These are phyloP conservation scores for Pristis pectinata DNA, from an alignment of 2,797 vertebrate genomes.

Conservation along the genomic window DNA sequence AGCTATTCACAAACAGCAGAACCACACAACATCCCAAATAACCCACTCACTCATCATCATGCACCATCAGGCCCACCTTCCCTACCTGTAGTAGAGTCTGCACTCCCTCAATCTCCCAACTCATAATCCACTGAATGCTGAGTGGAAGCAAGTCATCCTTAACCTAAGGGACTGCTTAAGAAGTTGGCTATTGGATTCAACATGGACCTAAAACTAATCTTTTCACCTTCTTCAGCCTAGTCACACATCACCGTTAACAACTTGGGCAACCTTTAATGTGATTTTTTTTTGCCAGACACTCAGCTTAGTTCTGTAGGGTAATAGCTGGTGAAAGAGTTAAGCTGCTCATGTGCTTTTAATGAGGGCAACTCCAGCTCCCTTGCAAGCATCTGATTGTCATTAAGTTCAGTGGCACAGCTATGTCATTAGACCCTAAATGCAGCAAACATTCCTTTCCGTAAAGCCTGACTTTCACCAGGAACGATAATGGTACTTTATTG, in stretches of 20 bases:
- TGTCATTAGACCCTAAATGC: conserved; percentile 5
- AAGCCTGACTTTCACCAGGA: not conserved
- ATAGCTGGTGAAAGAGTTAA: conserved; percentile 31
- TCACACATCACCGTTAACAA: not conserved
- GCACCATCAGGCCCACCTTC: too few species aligned
- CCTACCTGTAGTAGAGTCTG: too few species aligned
- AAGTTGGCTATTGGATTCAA: too few species aligned
- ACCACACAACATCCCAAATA: too few species aligned
- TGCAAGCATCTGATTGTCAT: conserved; percentile 30
- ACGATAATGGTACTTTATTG: not conserved
- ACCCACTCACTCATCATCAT: too few species aligned
- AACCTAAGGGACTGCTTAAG: too few species aligned
- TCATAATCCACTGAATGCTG: too few species aligned
- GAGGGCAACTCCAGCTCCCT: conserved; percentile 3
- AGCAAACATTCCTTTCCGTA: conserved; percentile 25
- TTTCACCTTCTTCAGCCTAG: not conserved
- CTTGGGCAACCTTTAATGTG: not conserved
- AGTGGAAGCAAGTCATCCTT: too few species aligned
- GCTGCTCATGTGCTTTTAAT: conserved; percentile 19
- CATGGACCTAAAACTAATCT: not conserved
- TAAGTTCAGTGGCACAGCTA: conserved; percentile 33
- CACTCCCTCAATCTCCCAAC: too few species aligned
- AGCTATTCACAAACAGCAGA: too few species aligned
- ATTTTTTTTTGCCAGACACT: not conserved
- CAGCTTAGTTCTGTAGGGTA: not conserved